Conservation (phyloP, 2,888 invertebrate species). For the Parasteatoda lunata region DNA sequence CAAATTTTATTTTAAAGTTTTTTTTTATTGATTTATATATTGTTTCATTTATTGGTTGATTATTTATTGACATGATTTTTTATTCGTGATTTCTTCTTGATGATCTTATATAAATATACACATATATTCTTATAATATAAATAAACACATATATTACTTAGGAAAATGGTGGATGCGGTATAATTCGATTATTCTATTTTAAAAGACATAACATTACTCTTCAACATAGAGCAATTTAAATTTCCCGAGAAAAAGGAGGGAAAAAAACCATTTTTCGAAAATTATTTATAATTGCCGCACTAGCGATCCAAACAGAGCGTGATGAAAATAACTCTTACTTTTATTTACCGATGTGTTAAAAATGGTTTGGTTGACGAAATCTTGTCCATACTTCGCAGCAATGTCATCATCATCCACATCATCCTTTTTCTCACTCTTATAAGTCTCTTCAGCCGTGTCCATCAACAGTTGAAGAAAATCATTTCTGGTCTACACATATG, state of each 20-base stretch:
- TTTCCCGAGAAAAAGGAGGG: background rate
- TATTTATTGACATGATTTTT: no score
- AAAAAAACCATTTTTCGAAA: no score
- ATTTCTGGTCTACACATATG: background rate
- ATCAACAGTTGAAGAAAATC: slow-evolving; percentile 5
- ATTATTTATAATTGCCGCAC: background rate
- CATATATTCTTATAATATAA: no score
- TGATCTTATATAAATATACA: no score
- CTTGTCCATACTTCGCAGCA: slow-evolving; percentile 11
- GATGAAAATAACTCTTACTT: background rate
- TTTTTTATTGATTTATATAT: no score
- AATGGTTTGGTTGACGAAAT: slow-evolving; percentile 2
- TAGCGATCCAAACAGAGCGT: background rate
- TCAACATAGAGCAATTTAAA: background rate
- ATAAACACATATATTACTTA: no score
- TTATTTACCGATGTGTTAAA: slow-evolving; percentile 9
- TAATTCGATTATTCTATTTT: background rate
- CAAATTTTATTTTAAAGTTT: no score
- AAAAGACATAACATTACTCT: background rate
- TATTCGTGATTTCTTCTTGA: no score
- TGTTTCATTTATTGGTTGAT: no score
- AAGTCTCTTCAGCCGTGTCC: slow-evolving; percentile 31
- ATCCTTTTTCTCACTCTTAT: slow-evolving; percentile 3
- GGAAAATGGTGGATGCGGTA: background rate
- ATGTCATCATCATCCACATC: slow-evolving; percentile 16